Base-by-base conservation (phyloP, 2,888 invertebrate species). In the Mimas tiliae region DNA sequence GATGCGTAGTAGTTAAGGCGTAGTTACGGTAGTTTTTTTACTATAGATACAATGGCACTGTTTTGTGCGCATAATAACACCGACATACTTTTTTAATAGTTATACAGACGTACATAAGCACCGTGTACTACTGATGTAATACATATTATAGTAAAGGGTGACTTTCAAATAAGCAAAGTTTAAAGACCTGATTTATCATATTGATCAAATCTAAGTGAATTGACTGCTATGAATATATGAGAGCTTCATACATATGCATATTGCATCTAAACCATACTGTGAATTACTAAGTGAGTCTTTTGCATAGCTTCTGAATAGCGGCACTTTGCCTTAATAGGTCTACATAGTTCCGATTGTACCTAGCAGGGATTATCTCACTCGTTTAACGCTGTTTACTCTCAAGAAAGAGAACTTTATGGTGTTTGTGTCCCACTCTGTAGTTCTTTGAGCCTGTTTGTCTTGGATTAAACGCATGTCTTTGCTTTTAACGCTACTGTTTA, bases 401-500 rank as follows among this genome's bases (percentile, higher is more conserved):
- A 80, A 80, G 83, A 84, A 77, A 82, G 83, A 76, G 79, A 75
- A 82, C 78, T 85, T 85, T 85, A 86, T 80, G 81, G 80, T 88
- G 86, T 87, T 86, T 88, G 86, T 89, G 89, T 90, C 89, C 82
- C 83, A 79, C 86, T 85, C 85, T 82, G 85, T 90, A 87, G 90
- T 91, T 90, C 89, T 89, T 90, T 87, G 83, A 90, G 84, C 79
- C 78, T 90, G 90, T 92, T 93, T 93, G 84, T 85, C 83, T 89
- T 90, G 88, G 90, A 92, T 91, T 91, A 90, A 89, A 86, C 89
- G 86, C 85, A 88, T 90, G 89, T 91, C 90, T 91, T 89, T 88
- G 90, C 90, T 90, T 89, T 89, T 87, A 89, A 83, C 84, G 90
- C 91, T 91, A 90, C 91, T 90, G 91, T 91, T 91, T 91, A 84